Evolutionary conservation across 2,113 vertebrate genomes (phyloP), one percentile per base, ranked within the genome.

Genomic region (Nansenia antarctica): DNA sequence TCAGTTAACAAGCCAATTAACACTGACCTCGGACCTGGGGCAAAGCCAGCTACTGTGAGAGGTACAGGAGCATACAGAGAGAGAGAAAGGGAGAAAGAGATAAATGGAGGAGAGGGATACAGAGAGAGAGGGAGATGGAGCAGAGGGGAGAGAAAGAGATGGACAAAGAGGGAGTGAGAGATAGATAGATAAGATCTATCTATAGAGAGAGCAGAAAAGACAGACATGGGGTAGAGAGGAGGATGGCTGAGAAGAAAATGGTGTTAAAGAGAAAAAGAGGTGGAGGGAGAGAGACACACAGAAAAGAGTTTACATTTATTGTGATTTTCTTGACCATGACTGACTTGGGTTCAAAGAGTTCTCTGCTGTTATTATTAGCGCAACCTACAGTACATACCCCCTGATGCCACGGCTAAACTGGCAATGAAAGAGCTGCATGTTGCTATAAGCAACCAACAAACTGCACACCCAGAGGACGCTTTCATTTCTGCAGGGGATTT

Each of bases 1-100:
- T 42, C 18, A 49, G 55, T 49, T 61, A 69, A 69, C 57, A 31
- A 61, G 57, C 29, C 32, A 49, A 32, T n/a, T 42, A 49, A 30
- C 22, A 27, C 31, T n/a, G 29, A 11, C 22, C 27, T 30, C 55
- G 3, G 2, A n/a, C 45, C 45, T 22, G 45, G 45, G 63, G 42
- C 42, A 20, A 26, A 22, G 62, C 26, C 63, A 49, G 26, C 39
- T n/a, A 29, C 8, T 3, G 18, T 22, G 18, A n/a, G 27, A 11
- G 6, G 42, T 47, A 14, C 62, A 27, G 20, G 3, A 12, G 20
- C 45, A 49, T 4, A 9, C 22, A 29, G 26, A 29, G 27, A 45
- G 15, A 39, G 32, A 15, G 7, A 20, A 18, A 15, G 12, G 57
- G 57, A n/a, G 14, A 52, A 8, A 53, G 18, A 0, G 18, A 5